Evolutionary conservation across 2,113 vertebrate genomes (phyloP), one percentile per base, ranked within the genome.

Genomic region (Sakesphorus luctuosus): DNA sequence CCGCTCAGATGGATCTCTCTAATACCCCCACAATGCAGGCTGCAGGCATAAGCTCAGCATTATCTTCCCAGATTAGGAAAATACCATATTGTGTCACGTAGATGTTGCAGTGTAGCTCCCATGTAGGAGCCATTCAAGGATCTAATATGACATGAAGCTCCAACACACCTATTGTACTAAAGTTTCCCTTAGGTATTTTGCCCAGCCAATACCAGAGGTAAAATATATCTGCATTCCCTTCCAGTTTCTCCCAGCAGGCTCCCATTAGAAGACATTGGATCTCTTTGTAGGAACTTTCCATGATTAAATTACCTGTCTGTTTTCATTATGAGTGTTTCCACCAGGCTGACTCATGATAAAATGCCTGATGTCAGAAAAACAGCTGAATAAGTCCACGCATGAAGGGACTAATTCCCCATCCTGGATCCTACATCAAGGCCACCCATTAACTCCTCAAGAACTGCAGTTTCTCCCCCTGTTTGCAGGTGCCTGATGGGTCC

Each of bases 301-400:
- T 47, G 94, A 97, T 91, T 97, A 87, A 97, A 97, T 96, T 90
- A 96, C 94, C 94, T 97, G 95, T 89, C 96, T 88, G 92, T 44
- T 97, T 44, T 91, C 96, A 95, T 96, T 95, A 95, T 3, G 8
- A 90, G 71, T 7, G 67, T 91, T 94, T 76, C 86, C 72, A 21
- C 1, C n/a, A 93, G 90, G 83, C 88, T 93, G 87, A 86, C 75
- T 94, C 84, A 36, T 3, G 85, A 38, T 61, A 83, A 87, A 94
- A 56, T 17, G 33, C 80, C 90, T 19, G 73, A 8, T 52, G 85
- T 93, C 74, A 95, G 91, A 15, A 62, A 85, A 95, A 49, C 46
- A 94, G 83, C 90, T 92, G 74, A 84, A 33, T 76, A 84, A 85
- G 68, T 5, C 82, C 58, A 2, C 4, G 83, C 47, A 10, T 3